A percentile compares a stretch with the other conserved stretches of the same genome.
These are phyloP conservation scores for Temnothorax rugatulus DNA, from an alignment of 2,888 invertebrate species.

Conservation along the genomic window DNA sequence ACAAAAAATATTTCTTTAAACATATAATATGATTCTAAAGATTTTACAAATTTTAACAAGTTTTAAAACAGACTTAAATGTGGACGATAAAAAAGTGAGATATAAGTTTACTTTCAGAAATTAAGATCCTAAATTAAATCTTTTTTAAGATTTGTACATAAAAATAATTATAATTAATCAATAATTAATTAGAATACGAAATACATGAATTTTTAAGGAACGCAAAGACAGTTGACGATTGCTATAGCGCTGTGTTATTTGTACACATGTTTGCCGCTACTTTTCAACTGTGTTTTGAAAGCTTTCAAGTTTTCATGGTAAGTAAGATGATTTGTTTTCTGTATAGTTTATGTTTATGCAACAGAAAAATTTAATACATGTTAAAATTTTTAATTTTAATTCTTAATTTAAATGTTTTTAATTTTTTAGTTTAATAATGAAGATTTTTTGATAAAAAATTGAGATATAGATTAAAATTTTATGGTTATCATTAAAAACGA, in stretches of 20 bases:
- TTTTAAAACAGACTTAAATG: neutral
- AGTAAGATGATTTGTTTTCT: neutral
- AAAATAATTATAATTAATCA: neutral
- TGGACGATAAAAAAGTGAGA: neutral
- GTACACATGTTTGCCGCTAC: slow-evolving; percentile 72
- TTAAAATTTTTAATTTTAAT: neutral
- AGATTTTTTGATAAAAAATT: neutral
- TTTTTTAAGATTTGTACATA: neutral
- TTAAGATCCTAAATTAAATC: neutral
- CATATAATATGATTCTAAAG: neutral
- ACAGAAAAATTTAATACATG: neutral
- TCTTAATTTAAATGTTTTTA: no score
- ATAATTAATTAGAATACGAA: neutral
- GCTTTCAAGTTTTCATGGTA: slow-evolving; percentile 28
- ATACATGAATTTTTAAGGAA: slow-evolving; percentile 31
- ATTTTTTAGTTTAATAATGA: neutral
- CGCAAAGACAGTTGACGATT: slow-evolving; percentile 65
- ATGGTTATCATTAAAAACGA: no score
- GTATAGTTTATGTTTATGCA: neutral
- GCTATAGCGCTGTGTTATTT: slow-evolving; percentile 70
- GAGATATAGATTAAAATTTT: neutral
- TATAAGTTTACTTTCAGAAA: neutral
- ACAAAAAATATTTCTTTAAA: neutral
- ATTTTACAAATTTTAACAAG: neutral
- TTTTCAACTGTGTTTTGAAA: slow-evolving; percentile 58